Evolutionary conservation across 2,888 invertebrate genomes (phyloP), one percentile per base, ranked within the genome.

Genomic region (Lamellibrachia satsuma): DNA sequence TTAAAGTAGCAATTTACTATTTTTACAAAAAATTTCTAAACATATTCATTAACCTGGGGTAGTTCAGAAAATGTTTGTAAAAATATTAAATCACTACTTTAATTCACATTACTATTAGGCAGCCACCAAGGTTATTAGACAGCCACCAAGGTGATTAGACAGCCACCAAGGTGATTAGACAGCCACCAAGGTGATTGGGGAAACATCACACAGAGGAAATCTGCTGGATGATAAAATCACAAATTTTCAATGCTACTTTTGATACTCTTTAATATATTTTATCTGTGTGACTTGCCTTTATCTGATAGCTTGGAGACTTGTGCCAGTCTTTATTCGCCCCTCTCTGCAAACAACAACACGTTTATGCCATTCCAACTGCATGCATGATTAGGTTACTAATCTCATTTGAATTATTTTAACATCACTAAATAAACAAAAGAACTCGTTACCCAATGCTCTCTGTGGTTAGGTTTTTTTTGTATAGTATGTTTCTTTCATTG

Each of bases 281-380:
- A 22, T 75, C 15, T 60, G 60, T 75, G 75, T n/a, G 11, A 52
- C 93, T 93, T 93, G 95, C 95, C 92, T 98, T 97, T 94, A 98
- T 98, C 97, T 98, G 98, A 96, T 98, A 97, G 95, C 97, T 97
- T 0, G 98, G 98, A 6, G 98, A 97, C 96, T 98, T 98, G 96
- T 98, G 98, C 95, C 98, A 98, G 95, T 99, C 98, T 95, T 98
- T 98, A 96, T 98, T 98, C 0, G 98, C 97, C 75, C 98, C 98
- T 97, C 96, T 96, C 96, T 96, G 90, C 94, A 92, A 92, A 52
- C 51, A 91, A 52, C 15, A 55, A 92, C 6, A 75, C 22, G 6
- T 75, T 11, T 75, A 75, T n/a, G 6, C 60, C 75, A 11, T 75
- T 75, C 75, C 15, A 11, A 75, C 22, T 75, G 75, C 6, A 75